Percentiles rank a stretch among this genome's conserved stretches.
phyloP scores from a whole-genome alignment of 2,888 invertebrate species.

The Diplazon laetatorius region DNA sequence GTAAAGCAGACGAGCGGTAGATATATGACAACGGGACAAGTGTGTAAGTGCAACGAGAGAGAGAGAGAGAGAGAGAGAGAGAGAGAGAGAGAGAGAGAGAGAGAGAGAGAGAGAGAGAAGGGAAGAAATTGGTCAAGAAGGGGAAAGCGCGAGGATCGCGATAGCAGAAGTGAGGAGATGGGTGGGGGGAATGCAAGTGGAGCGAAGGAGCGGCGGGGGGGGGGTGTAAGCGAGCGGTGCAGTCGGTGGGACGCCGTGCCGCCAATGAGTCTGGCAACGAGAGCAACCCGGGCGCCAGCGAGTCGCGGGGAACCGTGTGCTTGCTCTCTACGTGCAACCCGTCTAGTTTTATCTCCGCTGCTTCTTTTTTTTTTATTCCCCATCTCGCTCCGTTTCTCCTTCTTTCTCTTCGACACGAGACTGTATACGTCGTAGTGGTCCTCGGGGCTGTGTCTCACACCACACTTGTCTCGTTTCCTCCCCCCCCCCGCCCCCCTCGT shows the following conservation, averaged over 20 bases:
- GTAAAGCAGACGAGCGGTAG: background rate
- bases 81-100: conserved; percentile 35
- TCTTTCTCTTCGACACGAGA: conserved; percentile 51
- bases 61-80: conserved; percentile 18
- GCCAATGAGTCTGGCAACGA: conserved; percentile 81
- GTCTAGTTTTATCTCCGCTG: conserved; percentile 34
- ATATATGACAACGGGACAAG: background rate
- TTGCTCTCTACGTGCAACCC: conserved; percentile 55
- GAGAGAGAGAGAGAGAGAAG: conserved; percentile 44
- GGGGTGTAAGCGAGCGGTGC: conserved; percentile 65
- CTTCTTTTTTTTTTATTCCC: conserved; percentile 32
- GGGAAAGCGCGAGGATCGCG: conserved; percentile 21
- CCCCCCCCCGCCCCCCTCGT: no score
- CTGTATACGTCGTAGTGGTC: no score
- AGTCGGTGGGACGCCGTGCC: conserved; percentile 79
- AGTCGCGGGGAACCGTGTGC: conserved; percentile 63
- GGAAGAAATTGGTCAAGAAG: conserved; percentile 37
- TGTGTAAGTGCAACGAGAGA: background rate
- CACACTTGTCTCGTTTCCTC: conserved; percentile 54
- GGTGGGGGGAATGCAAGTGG: conserved; percentile 14
- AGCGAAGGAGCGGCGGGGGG: conserved; percentile 14
- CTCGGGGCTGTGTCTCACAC: no score
- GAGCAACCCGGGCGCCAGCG: conserved; percentile 72
- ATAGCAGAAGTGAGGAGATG: conserved; percentile 5
- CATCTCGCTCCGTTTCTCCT: conserved; percentile 50